Conservation (phyloP, 2,113 vertebrate genomes). For the Dromaius novaehollandiae region DNA sequence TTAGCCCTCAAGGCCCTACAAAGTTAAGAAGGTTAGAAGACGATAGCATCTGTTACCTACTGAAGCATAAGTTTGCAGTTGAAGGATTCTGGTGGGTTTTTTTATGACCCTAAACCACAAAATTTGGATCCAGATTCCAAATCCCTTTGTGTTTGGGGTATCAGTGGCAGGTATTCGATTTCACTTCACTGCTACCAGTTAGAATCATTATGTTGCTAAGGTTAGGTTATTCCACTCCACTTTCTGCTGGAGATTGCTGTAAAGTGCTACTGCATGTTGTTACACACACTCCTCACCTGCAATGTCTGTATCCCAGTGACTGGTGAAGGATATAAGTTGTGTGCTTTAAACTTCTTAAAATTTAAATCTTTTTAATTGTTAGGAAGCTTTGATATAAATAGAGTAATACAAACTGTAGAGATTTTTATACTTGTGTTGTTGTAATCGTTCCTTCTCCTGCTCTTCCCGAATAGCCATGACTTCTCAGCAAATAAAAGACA, state of each 20-base stretch:
- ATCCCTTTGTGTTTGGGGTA: neutral
- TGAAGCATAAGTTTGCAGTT: neutral
- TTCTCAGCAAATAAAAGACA: neutral
- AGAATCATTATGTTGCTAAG: neutral
- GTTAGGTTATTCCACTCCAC: neutral
- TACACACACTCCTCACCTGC: neutral
- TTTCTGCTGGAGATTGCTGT: neutral
- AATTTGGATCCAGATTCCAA: neutral
- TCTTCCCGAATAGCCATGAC: neutral
- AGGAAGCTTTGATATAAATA: neutral
- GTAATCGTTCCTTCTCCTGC: neutral
- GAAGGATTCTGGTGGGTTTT: neutral
- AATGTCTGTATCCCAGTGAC: neutral
- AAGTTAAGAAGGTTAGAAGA: neutral
- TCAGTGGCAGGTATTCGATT: neutral
- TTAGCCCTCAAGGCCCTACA: neutral
- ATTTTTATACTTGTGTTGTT: neutral
- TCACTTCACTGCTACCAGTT: neutral
- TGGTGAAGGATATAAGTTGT: neutral
- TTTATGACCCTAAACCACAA: neutral
- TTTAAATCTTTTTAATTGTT: neutral
- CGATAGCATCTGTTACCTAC: neutral
- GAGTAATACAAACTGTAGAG: neutral
- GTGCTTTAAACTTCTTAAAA: neutral
- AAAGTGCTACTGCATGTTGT: neutral